Evolutionary conservation across 2,888 invertebrate species (phyloP).

Genomic region (Ornithoptera priamus): DNA sequence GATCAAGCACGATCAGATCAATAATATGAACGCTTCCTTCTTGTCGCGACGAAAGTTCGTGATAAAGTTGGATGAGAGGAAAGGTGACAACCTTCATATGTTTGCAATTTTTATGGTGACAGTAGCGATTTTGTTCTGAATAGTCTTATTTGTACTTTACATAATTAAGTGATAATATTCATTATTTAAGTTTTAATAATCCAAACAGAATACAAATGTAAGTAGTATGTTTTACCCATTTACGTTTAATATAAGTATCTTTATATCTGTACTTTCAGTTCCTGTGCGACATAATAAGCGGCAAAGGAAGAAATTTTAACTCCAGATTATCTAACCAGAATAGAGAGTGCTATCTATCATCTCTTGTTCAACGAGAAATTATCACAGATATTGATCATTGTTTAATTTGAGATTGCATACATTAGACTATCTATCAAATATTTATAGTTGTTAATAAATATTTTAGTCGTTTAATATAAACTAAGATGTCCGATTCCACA

Average conservation of each 20-base stretch:
- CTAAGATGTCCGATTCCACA: not conserved
- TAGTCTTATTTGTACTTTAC: not conserved
- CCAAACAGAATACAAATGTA: no score
- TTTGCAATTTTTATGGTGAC: slow-evolving; percentile 1
- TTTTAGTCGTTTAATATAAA: not conserved
- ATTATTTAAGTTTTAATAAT: not conserved
- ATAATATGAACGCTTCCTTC: not conserved
- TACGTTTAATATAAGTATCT: not conserved
- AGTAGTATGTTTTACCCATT: not conserved
- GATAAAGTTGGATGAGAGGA: not conserved
- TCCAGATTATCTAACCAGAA: slow-evolving; percentile 9
- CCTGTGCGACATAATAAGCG: slow-evolving; percentile 2
- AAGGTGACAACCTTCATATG: not conserved
- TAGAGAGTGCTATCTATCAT: slow-evolving; percentile 14
- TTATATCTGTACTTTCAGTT: slow-evolving; percentile 26
- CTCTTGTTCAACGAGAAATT: slow-evolving; percentile 14
- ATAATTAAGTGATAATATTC: not conserved
- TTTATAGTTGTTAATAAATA: slow-evolving; percentile 1
- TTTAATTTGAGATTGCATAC: slow-evolving; percentile 10
- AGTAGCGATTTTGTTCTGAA: not conserved
- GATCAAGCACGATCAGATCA: not conserved
- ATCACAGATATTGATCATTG: slow-evolving; percentile 10
- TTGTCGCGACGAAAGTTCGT: not conserved
- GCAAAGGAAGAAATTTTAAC: slow-evolving; percentile 14
- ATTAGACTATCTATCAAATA: slow-evolving; percentile 4